Conservation (phyloP, 2,888 invertebrate species). For the Platypus cylindrus region DNA sequence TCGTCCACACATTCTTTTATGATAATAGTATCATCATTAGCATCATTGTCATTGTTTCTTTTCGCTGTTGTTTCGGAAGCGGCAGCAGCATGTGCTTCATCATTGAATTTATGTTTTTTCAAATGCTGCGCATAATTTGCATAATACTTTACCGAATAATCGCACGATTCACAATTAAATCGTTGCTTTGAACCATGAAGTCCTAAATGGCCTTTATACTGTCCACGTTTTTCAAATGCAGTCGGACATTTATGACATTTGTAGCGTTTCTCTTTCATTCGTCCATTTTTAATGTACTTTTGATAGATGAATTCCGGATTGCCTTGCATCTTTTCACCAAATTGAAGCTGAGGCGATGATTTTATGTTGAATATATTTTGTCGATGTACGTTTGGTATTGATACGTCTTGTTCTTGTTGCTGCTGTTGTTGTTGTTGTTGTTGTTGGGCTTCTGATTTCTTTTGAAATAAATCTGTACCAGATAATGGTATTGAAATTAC, state of each 20-base stretch:
- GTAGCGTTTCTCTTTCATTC: conserved; percentile 62
- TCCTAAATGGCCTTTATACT: conserved; percentile 70
- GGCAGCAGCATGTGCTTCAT: conserved; percentile 49
- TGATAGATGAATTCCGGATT: conserved; percentile 68
- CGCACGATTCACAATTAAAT: conserved; percentile 72
- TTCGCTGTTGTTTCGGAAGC: conserved; percentile 44
- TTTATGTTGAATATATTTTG: no score
- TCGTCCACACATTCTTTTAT: no score
- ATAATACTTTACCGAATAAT: conserved; percentile 78
- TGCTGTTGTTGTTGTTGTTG: conserved; percentile 40
- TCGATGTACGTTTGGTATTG: conserved; percentile 1
- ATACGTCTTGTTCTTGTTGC: conserved; percentile 33
- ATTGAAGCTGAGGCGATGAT: conserved; percentile 47
- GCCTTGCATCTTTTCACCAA: conserved; percentile 55
- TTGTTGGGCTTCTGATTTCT: conserved; percentile 45
- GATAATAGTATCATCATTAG: conserved; percentile 12
- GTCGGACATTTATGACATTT: conserved; percentile 80
- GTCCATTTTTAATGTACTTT: conserved; percentile 59
- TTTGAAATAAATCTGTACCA: conserved; percentile 52
- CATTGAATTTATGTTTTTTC: conserved; percentile 64
- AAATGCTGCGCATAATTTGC: conserved; percentile 74
- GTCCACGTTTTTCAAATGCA: conserved; percentile 73
- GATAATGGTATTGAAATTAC: conserved; percentile 44
- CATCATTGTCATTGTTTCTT: conserved; percentile 28
- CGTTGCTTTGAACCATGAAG: conserved; percentile 74